Evolutionary conservation across 2,113 vertebrate species (phyloP).

Genomic region (Galemys pyrenaicus): DNA sequence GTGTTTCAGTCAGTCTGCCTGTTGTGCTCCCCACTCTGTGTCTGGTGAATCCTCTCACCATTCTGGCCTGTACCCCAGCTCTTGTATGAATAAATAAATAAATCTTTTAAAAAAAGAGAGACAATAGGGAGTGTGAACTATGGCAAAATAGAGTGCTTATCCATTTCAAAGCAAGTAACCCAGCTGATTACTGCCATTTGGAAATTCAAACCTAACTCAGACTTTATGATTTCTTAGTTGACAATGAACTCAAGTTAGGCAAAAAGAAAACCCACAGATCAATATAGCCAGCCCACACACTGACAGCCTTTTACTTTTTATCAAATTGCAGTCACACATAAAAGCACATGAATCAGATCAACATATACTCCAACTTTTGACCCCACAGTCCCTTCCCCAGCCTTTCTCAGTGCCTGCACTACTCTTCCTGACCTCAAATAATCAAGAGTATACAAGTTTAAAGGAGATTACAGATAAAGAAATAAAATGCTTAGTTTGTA

Average conservation of each 20-base stretch:
- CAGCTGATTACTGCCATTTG: neutral
- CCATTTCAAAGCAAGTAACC: neutral
- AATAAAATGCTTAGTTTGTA: neutral
- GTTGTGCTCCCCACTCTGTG: too few species aligned
- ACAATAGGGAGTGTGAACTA: neutral
- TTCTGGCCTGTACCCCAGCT: too few species aligned
- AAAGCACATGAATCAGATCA: neutral
- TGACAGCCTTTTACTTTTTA: neutral
- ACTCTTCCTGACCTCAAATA: neutral
- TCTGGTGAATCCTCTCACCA: too few species aligned
- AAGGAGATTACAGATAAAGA: neutral
- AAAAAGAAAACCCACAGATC: neutral
- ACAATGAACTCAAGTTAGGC: neutral
- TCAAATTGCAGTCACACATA: neutral
- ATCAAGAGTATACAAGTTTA: neutral
- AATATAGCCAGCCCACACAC: neutral
- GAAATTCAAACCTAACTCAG: neutral
- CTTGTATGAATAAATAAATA: too few species aligned
- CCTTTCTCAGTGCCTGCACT: neutral
- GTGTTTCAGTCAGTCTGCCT: too few species aligned
- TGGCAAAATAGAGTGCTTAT: neutral
- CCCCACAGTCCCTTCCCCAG: neutral
- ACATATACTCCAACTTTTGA: neutral
- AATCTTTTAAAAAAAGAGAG: too few species aligned
- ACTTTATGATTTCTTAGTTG: neutral